Conservation (phyloP, 2,113 vertebrate genomes). For the Agelaius tricolor region DNA sequence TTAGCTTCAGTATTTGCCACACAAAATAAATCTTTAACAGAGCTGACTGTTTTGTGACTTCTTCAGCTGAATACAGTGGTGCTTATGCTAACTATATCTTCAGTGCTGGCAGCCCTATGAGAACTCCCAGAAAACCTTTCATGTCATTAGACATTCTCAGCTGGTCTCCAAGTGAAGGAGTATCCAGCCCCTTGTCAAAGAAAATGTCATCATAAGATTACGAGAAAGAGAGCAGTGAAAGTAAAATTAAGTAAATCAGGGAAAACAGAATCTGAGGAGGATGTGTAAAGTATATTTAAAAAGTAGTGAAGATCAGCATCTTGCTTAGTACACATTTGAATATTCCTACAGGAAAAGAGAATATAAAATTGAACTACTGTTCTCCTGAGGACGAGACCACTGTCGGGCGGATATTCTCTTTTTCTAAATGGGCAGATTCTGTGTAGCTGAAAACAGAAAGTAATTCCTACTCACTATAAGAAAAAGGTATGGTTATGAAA, state of each 20-base stretch:
- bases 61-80: constrained; percentile 43
- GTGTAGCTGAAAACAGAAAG: not conserved
- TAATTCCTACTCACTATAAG: not conserved
- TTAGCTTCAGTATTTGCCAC: constrained; percentile 35
- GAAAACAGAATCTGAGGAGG: constrained; percentile 34
- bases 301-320: constrained; percentile 18
- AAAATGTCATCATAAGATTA: constrained; percentile 63
- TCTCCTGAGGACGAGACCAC: not conserved
- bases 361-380: constrained; percentile 30
- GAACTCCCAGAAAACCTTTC: constrained; percentile 41
- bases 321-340: constrained; percentile 35
- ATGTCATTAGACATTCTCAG: constrained; percentile 51
- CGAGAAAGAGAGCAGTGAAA: constrained; percentile 27
- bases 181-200: constrained; percentile 48
- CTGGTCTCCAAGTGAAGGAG: constrained; percentile 36
- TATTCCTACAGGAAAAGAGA: constrained; percentile 35
- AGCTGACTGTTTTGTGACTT: constrained; percentile 50
- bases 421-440: not conserved
- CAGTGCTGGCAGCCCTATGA: constrained; percentile 6
- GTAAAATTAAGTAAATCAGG: constrained; percentile 62
- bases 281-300: constrained; percentile 57
- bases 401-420: not conserved
- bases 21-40: constrained; percentile 56
- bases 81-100: constrained; percentile 34
- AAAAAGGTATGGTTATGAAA: not conserved